Evolutionary conservation across 1,140 invertebrate species (phyloP), one percentile per base, ranked within the genome.

Genomic region (Drosophila repleta): DNA sequence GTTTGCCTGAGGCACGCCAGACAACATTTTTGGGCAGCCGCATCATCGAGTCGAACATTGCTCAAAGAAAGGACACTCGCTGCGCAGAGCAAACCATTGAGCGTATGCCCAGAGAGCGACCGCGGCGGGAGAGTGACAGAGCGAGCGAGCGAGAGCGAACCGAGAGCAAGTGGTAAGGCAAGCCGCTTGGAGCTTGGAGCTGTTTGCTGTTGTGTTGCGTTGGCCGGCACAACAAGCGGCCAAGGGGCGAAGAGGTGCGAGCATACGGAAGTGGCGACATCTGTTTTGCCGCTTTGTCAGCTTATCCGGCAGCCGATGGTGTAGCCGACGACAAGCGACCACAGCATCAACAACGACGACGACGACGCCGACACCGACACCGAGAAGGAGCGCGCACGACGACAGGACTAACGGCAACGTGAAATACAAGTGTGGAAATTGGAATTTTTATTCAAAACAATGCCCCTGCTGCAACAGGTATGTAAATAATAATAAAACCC

Each of bases 391-490:
- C 48, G 65, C 18, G 51, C 46, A 26, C 13, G 15, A 69, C 71
- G 64, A 69, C 64, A 69, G 43, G 51, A 46, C 57, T 55, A 73
- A 73, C 70, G 63, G 53, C 68, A 71, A 76, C 72, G 76, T 67
- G 73, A 70, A 75, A 71, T 71, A 72, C 85, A 90, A 87, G 84
- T 90, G 89, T 90, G 84, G 90, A 88, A 91, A 91, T 91, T 91
- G 90, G 90, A 90, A 90, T 91, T 91, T 91, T 91, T 91, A 91
- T 90, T 91, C 90, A 91, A 91, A 91, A 91, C 90, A 91, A 91
- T 91, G 90, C 90, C 90, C 64, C 72, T 83, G 83, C 85, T 91
- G 90, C 90, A 91, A 91, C 90, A 91, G 90, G 90, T 91, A 91
- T 91, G 90, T 91, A 91, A 90, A 90, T 90, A 90, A 90, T 82